Conservation (phyloP, 2,113 vertebrate genomes). For the Bos indicus region DNA sequence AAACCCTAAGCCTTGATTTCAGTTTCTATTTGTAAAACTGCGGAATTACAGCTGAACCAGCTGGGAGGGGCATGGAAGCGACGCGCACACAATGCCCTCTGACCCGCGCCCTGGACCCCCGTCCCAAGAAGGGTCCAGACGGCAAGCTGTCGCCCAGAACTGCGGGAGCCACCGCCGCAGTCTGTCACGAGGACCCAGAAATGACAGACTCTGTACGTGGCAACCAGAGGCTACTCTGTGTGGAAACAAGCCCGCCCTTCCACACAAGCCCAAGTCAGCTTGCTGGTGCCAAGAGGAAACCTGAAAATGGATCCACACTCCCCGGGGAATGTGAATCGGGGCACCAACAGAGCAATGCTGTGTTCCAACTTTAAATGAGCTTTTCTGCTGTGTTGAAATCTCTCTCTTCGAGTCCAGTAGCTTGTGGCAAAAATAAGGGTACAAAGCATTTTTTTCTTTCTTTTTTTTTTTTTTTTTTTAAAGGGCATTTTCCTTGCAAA, state of each 20-base stretch:
- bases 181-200: slow-evolving; percentile 31
- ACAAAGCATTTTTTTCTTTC: background rate
- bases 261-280: background rate
- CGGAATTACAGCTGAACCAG: background rate
- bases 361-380: background rate
- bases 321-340: background rate
- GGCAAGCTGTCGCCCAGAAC: background rate
- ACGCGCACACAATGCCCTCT: background rate
- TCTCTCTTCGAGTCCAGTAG: background rate
- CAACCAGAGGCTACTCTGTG: slow-evolving; percentile 1
- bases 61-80: background rate
- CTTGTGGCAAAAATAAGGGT: background rate
- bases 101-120: background rate
- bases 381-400: background rate
- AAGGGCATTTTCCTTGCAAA: background rate
- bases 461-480: too few species aligned
- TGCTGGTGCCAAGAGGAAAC: background rate
- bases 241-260: slow-evolving; percentile 12
- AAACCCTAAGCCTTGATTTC: background rate
- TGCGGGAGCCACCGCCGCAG: background rate
- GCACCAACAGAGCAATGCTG: background rate
- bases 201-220: background rate
- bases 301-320: background rate
- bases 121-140: background rate
- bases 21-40: background rate